Percentiles rank a stretch among this genome's conserved stretches.
phyloP scores from a whole-genome alignment of 2,797 vertebrate genomes.

The Salarias fasciatus region DNA sequence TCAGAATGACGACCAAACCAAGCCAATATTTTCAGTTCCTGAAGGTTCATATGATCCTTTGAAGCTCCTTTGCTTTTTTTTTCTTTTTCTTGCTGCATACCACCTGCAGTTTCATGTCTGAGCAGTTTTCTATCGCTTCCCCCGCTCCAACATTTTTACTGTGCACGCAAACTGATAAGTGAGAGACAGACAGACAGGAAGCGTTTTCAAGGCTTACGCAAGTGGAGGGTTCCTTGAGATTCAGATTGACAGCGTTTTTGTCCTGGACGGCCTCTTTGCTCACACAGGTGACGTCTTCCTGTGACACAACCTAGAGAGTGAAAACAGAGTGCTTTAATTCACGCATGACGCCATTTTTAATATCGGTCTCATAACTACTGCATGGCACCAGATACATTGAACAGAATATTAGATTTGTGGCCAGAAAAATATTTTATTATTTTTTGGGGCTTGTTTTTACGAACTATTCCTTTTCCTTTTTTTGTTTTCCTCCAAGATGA shows the following conservation, averaged over 20 bases:
- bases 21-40: background rate
- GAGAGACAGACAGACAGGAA: background rate
- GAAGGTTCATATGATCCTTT: background rate
- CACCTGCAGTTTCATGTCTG: background rate
- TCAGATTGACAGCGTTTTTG: constrained; percentile 78
- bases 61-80: background rate
- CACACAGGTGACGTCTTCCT: constrained; percentile 75
- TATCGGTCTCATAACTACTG: no score
- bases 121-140: background rate
- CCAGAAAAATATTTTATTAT: no score
- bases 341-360: background rate
- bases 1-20: constrained; percentile 7
- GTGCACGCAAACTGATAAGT: no score
- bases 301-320: constrained; percentile 42
- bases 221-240: constrained; percentile 69
- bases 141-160: background rate
- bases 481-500: no score
- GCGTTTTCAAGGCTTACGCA: constrained; percentile 77
- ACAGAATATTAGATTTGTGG: no score
- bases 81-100: background rate
- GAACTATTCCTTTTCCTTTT: no score
- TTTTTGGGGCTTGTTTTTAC: no score
- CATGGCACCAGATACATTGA: no score
- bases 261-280: constrained; percentile 68
- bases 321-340: constrained; percentile 26